Percentiles rank a stretch among this genome's conserved stretches.
Evolutionary conservation across 2,888 invertebrate species (phyloP).

Genomic region (Panzeria rudis): DNA sequence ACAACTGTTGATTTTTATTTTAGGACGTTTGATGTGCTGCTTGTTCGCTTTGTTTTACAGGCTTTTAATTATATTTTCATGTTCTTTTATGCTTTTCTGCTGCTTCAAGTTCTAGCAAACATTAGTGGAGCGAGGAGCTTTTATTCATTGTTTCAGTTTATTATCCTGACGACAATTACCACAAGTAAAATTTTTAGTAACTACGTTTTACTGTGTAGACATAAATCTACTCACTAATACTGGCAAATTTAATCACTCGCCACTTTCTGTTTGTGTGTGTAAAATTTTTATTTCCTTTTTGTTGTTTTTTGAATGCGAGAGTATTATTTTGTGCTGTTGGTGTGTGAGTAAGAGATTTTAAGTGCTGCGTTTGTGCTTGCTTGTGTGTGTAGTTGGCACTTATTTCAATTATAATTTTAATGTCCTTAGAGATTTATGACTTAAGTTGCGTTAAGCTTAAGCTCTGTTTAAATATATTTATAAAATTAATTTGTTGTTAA

Average conservation of each 20-base stretch:
- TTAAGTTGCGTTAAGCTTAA: conserved; percentile 66
- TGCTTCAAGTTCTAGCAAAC: neutral
- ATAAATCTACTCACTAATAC: conserved; percentile 9
- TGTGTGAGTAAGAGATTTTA: neutral
- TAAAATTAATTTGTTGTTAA: conserved; percentile 70
- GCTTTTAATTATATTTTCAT: conserved; percentile 69
- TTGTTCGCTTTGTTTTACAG: conserved; percentile 57
- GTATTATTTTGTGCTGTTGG: neutral
- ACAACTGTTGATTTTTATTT: conserved; percentile 31
- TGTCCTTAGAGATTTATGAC: conserved; percentile 63
- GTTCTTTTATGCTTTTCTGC: conserved; percentile 18
- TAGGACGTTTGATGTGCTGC: conserved; percentile 4
- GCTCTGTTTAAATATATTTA: conserved; percentile 62
- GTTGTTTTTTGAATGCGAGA: neutral
- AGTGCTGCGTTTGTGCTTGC: neutral
- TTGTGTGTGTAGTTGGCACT: conserved; percentile 15
- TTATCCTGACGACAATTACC: conserved; percentile 51
- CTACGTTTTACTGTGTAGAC: neutral
- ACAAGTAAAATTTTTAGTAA: conserved; percentile 37
- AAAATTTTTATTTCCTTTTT: conserved; percentile 27
- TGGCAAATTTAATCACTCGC: conserved; percentile 24
- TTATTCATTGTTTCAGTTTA: conserved; percentile 48
- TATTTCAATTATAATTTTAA: conserved; percentile 51
- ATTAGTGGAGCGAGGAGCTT: neutral
- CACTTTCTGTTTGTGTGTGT: neutral